Percentiles rank a stretch among this genome's conserved stretches.
phyloP scores from a whole-genome alignment of 2,797 vertebrate genomes.

The Alosa sapidissima region DNA sequence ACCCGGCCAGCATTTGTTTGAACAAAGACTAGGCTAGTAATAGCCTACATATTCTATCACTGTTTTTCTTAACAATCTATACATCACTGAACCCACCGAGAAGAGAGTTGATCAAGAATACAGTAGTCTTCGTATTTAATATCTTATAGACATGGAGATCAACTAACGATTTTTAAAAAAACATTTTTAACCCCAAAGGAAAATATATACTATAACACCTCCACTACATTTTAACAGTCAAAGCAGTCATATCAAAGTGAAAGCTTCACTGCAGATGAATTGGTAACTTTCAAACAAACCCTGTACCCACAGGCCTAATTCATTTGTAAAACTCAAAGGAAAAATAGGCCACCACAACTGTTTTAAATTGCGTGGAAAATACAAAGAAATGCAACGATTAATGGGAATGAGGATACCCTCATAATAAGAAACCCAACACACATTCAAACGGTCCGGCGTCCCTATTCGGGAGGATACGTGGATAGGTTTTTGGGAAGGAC shows the following conservation, averaged over 20 bases:
- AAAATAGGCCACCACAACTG: background rate
- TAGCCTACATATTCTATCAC: background rate
- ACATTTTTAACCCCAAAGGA: background rate
- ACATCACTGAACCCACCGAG: background rate
- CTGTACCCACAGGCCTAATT: background rate
- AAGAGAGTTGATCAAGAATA: background rate
- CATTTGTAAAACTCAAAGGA: background rate
- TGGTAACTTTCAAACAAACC: background rate
- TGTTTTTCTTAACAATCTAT: background rate
- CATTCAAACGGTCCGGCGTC: background rate
- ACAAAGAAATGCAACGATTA: conserved; percentile 5
- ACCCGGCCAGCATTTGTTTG: background rate
- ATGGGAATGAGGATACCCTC: background rate
- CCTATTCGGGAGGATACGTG: background rate
- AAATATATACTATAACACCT: background rate
- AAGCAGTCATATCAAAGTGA: background rate
- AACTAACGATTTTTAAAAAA: background rate
- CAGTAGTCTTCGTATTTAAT: background rate
- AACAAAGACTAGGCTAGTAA: no score
- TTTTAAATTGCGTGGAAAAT: background rate
- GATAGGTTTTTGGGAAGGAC: background rate
- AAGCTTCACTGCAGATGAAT: background rate
- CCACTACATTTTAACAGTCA: background rate
- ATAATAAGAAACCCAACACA: background rate
- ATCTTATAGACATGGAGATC: background rate